These are phyloP conservation scores for Drosophila lowei DNA, from an alignment of 1,140 invertebrate genomes.

Conservation along the genomic window DNA sequence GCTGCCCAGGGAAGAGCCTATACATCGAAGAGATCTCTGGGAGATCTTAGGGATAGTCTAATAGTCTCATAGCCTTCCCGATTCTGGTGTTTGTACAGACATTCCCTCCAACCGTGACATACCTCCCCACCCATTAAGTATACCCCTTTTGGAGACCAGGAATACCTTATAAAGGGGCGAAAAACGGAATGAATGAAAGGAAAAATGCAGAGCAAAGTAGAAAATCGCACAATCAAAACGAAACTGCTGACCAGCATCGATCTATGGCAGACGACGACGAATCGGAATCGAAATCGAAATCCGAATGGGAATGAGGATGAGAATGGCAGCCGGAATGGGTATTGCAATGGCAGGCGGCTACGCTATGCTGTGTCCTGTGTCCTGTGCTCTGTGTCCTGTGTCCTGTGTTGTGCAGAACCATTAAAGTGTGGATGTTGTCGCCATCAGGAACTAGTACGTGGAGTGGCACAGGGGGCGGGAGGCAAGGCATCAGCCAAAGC, in stretches of 20 bases:
- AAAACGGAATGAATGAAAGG: constrained; percentile 31
- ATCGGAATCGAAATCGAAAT: constrained; percentile 38
- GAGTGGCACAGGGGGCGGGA: background rate
- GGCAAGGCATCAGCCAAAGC: constrained; percentile 24
- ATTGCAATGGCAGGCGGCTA: too few species aligned
- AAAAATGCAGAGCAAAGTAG: constrained; percentile 68
- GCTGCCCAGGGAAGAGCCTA: too few species aligned
- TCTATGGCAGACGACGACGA: constrained; percentile 19
- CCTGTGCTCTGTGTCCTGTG: too few species aligned
- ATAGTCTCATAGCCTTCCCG: too few species aligned
- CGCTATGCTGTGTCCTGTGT: too few species aligned
- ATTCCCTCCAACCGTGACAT: too few species aligned
- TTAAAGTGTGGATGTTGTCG: constrained; percentile 63
- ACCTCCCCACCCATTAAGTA: background rate
- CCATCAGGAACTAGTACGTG: constrained; percentile 17
- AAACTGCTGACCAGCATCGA: constrained; percentile 75
- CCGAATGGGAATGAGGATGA: constrained; percentile 33
- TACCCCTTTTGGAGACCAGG: background rate
- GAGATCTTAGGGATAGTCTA: too few species aligned
- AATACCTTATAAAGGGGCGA: constrained; percentile 13
- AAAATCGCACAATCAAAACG: constrained; percentile 77
- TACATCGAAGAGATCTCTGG: too few species aligned
- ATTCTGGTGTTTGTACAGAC: too few species aligned
- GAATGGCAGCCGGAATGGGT: constrained; percentile 23
- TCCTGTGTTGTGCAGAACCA: constrained; percentile 28